phyloP scores from a whole-genome alignment of 2,113 vertebrate genomes.

The Tachuris rubrigastra region DNA sequence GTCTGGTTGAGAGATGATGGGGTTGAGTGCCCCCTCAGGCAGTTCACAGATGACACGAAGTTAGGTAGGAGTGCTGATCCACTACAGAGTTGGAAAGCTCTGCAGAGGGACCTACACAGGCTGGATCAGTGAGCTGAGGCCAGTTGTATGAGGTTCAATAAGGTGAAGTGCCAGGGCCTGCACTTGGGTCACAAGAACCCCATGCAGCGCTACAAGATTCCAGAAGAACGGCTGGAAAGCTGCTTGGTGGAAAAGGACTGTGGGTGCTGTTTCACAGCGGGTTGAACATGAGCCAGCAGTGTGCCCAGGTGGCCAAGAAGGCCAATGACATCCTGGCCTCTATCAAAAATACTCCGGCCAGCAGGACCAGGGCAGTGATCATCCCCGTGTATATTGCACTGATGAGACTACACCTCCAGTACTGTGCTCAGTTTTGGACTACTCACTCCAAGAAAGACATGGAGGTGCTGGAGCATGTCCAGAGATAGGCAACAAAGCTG shows the following conservation, averaged over 20 bases:
- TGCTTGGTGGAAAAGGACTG: not conserved
- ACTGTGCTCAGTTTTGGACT: not conserved
- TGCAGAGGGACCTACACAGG: not conserved
- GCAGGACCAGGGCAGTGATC: not conserved
- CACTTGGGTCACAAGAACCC: not conserved
- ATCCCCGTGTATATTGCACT: not conserved
- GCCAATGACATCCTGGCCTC: not conserved
- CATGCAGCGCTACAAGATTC: not conserved
- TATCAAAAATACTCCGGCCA: not conserved
- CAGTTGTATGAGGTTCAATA: not conserved
- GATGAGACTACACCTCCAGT: not conserved
- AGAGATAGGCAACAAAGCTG: not conserved
- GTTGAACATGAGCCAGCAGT: not conserved
- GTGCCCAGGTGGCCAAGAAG: not conserved
- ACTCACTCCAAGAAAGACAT: not conserved
- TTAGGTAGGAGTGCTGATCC: not conserved
- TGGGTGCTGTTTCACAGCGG: not conserved
- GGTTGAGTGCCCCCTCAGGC: not conserved
- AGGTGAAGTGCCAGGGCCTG: not conserved
- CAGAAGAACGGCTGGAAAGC: not conserved
- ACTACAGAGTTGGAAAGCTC: not conserved
- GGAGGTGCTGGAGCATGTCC: not conserved
- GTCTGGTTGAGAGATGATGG: not conserved
- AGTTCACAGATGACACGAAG: not conserved
- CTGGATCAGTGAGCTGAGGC: not conserved